Evolutionary conservation across 2,888 invertebrate genomes (phyloP).

Genomic region (Drosophila neonasuta): DNA sequence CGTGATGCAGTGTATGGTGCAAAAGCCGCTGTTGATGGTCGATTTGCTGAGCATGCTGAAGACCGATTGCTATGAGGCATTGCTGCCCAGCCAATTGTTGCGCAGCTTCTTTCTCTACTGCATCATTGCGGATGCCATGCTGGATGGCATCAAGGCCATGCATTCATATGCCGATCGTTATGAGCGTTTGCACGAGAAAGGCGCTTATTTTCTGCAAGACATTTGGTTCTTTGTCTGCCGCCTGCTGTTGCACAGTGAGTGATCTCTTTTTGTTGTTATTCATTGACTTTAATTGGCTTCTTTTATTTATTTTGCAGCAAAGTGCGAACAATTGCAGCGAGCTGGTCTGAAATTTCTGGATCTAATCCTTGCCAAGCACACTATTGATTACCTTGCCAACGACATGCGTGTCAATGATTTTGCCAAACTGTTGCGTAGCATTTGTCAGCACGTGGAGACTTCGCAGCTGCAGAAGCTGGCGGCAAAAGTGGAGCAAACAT

Average conservation of each 20-base stretch:
- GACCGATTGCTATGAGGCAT: slow-evolving; percentile 59
- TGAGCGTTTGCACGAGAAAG: slow-evolving; percentile 25
- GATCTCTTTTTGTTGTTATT: background rate
- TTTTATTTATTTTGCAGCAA: slow-evolving; percentile 22
- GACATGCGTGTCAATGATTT: slow-evolving; percentile 62
- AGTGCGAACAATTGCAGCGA: slow-evolving; percentile 47
- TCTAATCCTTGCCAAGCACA: slow-evolving; percentile 49
- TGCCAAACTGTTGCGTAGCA: slow-evolving; percentile 58
- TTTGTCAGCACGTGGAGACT: slow-evolving; percentile 45
- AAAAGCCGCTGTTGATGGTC: slow-evolving; percentile 65
- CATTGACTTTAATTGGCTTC: too few species aligned
- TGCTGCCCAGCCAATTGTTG: slow-evolving; percentile 64
- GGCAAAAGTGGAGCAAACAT: slow-evolving; percentile 42
- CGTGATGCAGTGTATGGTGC: slow-evolving; percentile 43
- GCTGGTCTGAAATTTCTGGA: slow-evolving; percentile 56
- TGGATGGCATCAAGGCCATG: slow-evolving; percentile 51
- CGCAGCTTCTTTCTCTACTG: slow-evolving; percentile 72
- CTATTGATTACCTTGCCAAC: slow-evolving; percentile 22
- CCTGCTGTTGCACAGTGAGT: slow-evolving; percentile 48
- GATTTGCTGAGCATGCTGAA: slow-evolving; percentile 72
- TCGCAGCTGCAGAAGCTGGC: slow-evolving; percentile 49
- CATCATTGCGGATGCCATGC: slow-evolving; percentile 65
- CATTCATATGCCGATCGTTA: background rate
- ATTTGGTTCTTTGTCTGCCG: slow-evolving; percentile 71
- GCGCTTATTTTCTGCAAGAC: slow-evolving; percentile 72